Evolutionary conservation across 2,113 vertebrate genomes (phyloP).

Genomic region (Sylvietta virens): DNA sequence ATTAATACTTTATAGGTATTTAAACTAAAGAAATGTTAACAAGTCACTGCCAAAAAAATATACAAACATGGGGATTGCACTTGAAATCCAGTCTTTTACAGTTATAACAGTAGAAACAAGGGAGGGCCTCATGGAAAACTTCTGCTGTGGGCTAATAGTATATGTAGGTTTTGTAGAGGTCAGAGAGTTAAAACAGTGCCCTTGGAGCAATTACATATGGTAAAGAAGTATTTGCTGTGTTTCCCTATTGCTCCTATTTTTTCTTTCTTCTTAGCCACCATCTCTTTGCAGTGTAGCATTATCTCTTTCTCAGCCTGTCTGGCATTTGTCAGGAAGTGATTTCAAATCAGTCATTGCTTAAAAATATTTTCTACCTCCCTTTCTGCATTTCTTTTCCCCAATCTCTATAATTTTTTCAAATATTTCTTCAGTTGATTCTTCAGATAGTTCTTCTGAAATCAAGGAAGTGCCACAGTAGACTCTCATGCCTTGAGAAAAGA

Average conservation of each 20-base stretch:
- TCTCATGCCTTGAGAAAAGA: background rate
- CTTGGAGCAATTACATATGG: background rate
- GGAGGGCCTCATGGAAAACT: background rate
- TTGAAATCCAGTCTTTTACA: background rate
- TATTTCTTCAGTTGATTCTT: background rate
- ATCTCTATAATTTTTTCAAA: background rate
- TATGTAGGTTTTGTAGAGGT: background rate
- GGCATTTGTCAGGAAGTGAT: background rate
- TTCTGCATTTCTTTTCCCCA: background rate
- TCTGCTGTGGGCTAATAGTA: background rate
- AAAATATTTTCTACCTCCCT: background rate
- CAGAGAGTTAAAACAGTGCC: background rate
- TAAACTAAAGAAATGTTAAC: background rate
- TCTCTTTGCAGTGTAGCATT: background rate
- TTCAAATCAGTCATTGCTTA: background rate
- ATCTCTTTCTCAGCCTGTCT: background rate
- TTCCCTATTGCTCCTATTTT: background rate
- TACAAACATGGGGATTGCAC: background rate
- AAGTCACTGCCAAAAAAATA: background rate
- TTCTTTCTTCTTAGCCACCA: background rate
- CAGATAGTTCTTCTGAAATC: background rate
- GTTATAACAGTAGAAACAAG: background rate
- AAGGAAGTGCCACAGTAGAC: background rate
- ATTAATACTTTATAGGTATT: background rate
- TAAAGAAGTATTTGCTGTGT: background rate